Evolutionary conservation across 2,113 vertebrate species (phyloP).

Genomic region (Grallaria varia): DNA sequence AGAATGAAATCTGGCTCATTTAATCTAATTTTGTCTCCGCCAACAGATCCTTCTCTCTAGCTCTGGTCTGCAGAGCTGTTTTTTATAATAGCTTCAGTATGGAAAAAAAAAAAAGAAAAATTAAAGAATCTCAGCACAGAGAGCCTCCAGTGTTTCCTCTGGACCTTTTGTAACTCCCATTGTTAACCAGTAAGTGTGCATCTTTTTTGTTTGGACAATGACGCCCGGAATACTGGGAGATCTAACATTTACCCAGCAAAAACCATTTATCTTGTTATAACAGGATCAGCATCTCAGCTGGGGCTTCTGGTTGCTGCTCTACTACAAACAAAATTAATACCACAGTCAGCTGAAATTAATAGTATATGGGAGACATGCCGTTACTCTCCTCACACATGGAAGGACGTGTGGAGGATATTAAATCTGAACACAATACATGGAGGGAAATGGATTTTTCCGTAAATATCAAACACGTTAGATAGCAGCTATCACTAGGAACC

Average conservation of each 20-base stretch:
- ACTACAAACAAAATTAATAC: conserved; percentile 12
- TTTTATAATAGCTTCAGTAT: conserved; percentile 41
- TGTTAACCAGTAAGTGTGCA: not conserved
- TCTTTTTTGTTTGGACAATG: not conserved
- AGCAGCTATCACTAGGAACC: conserved; percentile 20
- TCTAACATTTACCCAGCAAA: conserved; percentile 5
- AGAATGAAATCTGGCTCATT: conserved; percentile 53
- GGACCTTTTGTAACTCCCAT: not conserved
- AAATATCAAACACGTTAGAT: not conserved
- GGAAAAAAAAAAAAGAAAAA: not conserved
- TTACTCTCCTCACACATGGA: not conserved
- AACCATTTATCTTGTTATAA: conserved; percentile 19
- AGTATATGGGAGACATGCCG: not conserved
- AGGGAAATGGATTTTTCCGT: conserved; percentile 13
- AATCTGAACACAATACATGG: not conserved
- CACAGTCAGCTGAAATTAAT: conserved; percentile 15
- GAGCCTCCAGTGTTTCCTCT: not conserved
- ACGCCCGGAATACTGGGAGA: not conserved
- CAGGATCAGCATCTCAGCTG: conserved; percentile 39
- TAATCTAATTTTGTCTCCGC: conserved; percentile 59
- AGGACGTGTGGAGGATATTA: not conserved
- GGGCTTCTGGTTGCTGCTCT: not conserved
- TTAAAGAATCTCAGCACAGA: not conserved
- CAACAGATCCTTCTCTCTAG: conserved; percentile 54
- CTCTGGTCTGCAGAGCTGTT: conserved; percentile 39